A percentile compares a stretch with the other conserved stretches of the same genome.
Evolutionary conservation across 2,888 invertebrate genomes (phyloP).

Genomic region (Ormia ochracea): DNA sequence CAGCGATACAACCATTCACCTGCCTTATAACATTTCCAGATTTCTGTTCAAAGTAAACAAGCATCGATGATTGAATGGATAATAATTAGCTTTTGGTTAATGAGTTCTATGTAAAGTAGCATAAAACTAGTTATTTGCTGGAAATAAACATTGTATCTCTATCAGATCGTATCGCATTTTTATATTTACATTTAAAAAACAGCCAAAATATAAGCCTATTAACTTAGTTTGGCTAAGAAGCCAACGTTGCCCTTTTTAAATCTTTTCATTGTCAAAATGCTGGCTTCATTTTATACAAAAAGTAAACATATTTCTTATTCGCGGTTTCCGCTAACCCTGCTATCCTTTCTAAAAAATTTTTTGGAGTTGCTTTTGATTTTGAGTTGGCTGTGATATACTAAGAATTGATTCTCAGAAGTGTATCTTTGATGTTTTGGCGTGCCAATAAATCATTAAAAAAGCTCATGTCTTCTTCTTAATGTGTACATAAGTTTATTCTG

Average conservation of each 20-base stretch:
- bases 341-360: background rate
- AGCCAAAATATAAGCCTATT: background rate
- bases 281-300: background rate
- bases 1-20: background rate
- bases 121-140: background rate
- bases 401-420: constrained; percentile 46
- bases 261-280: constrained; percentile 10
- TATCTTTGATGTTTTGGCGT: constrained; percentile 55
- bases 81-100: background rate
- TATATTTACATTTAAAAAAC: background rate
- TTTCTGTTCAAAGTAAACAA: background rate
- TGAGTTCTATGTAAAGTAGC: background rate
- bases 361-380: background rate
- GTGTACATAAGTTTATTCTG: background rate
- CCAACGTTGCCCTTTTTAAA: background rate
- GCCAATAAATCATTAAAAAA: constrained; percentile 52
- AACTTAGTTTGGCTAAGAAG: background rate
- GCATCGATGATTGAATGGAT: background rate
- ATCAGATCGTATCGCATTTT: background rate
- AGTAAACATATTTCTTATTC: background rate
- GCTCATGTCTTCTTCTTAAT: background rate
- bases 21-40: background rate
- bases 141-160: background rate
- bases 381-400: background rate
- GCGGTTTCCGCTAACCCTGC: background rate